phyloP scores from a whole-genome alignment of 92 coral and sea anemone species.

The Phenganax subtilis region DNA sequence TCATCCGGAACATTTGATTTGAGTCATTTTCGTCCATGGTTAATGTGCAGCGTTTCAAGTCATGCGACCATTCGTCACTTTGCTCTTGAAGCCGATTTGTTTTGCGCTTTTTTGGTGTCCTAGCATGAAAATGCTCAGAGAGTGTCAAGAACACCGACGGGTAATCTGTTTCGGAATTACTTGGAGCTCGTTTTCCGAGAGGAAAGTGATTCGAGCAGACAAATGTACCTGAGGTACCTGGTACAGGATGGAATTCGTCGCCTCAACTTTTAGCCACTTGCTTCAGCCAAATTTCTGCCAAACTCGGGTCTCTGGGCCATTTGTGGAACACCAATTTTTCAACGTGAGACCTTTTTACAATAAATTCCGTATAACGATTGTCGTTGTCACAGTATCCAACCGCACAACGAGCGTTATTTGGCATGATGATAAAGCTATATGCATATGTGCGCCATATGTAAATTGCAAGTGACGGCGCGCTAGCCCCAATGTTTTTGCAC shows the following conservation, averaged over 20 bases:
- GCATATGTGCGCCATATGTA: not conserved
- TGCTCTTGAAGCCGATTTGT: too few species aligned
- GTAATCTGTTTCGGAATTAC: conserved; percentile 45
- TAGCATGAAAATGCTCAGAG: not conserved
- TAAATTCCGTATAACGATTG: conserved; percentile 44
- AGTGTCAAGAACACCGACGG: conserved; percentile 39
- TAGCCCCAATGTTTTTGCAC: conserved; percentile 34
- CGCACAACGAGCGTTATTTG: conserved; percentile 52
- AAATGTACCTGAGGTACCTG: conserved; percentile 48
- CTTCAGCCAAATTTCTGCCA: conserved; percentile 51
- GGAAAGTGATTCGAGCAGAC: conserved; percentile 51
- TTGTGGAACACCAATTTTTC: conserved; percentile 36
- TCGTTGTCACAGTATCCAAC: conserved; percentile 56
- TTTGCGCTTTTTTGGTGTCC: too few species aligned
- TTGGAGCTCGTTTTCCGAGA: conserved; percentile 20
- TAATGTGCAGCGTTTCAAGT: too few species aligned
- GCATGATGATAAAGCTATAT: not conserved
- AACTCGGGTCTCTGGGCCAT: conserved; percentile 50
- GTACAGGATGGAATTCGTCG: conserved; percentile 45
- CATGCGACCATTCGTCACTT: too few species aligned
- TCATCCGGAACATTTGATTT: too few species aligned
- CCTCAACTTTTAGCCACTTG: conserved; percentile 51
- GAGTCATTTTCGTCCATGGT: too few species aligned
- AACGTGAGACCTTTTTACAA: conserved; percentile 44
- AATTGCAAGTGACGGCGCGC: conserved; percentile 24